Evolutionary conservation across 2,113 vertebrate genomes (phyloP).

Genomic region (Peromyscus polionotus): DNA sequence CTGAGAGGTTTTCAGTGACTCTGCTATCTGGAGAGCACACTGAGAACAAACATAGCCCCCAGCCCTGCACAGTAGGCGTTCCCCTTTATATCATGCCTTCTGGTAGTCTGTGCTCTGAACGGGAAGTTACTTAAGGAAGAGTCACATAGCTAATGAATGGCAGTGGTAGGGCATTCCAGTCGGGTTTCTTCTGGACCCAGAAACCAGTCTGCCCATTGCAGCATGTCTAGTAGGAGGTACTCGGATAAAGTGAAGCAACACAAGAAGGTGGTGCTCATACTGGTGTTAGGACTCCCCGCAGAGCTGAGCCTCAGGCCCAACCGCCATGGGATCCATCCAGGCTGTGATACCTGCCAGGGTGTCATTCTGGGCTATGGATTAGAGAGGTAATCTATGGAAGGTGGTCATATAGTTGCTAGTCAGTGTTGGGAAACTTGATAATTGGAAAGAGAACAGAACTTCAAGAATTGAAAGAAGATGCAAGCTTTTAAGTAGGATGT

Average conservation of each 20-base stretch:
- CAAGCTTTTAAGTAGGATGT: not conserved
- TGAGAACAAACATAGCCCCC: conserved; percentile 14
- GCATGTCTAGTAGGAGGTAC: not conserved
- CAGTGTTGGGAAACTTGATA: not conserved
- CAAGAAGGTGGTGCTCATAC: not conserved
- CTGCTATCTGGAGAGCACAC: not conserved
- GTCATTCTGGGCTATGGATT: not conserved
- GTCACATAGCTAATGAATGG: not conserved
- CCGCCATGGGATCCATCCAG: not conserved
- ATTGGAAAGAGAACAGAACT: conserved; percentile 42
- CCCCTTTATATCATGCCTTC: not conserved
- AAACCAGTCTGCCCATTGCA: not conserved
- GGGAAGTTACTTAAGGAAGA: not conserved
- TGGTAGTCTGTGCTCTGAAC: not conserved
- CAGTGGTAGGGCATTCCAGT: not conserved
- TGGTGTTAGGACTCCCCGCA: not conserved
- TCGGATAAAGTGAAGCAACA: not conserved
- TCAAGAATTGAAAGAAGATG: not conserved
- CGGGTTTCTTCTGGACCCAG: not conserved
- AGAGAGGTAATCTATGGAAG: conserved; percentile 14
- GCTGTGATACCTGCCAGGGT: not conserved
- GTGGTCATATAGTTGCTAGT: not conserved
- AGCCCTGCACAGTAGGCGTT: not conserved
- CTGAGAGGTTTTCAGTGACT: not conserved
- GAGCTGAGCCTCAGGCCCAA: not conserved